Evolutionary conservation across 2,797 vertebrate species (phyloP), one percentile per base, ranked within the genome.

Genomic region (Furcifer pardalis): DNA sequence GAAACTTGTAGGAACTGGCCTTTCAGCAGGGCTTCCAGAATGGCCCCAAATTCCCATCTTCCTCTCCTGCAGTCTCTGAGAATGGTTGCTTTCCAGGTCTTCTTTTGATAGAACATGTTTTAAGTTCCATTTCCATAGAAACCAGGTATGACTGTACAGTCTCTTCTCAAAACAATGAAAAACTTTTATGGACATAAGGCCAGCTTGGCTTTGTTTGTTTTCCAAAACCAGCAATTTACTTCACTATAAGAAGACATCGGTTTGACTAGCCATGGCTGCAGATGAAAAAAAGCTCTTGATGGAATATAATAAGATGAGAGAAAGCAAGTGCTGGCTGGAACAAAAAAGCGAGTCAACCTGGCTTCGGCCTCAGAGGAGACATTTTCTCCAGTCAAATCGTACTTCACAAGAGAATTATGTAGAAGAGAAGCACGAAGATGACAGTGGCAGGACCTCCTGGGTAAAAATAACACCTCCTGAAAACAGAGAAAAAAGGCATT

Each of bases 241-340:
- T 32, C 0, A 0, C 10, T 40, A 42, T 87, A 49, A 40, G 83
- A 23, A 8, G 42, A 52, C 27, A 15, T 21, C 25, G 13, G 2
- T 10, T 46, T 60, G 15, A 69, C 0, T 7, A 74, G 12, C 79
- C 19, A 86, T 96, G 92, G 87, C 91, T 1, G 73, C 73, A 3
- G 46, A 75, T 0, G 89, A 93, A 4, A 86, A 90, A 81, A 83
- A 30, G 21, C 77, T 90, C 10, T 86, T 97, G 9, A 84, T 93
- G 79, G 92, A 95, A 79, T 63, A 95, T 9, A 97, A 97, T 52
- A 83, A 89, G 86, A 88, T 65, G 63, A 95, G 95, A 78, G 97
- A 98, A 79, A 95, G 95, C 1, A 95, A 96, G 94, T 97, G 97
- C 79, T 92, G 91, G 81, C 95, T 97, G 84, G 97, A 97, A 87